Evolutionary conservation across 2,797 vertebrate genomes (phyloP), one percentile per base, ranked within the genome.

Genomic region (Scarus forsteni): DNA sequence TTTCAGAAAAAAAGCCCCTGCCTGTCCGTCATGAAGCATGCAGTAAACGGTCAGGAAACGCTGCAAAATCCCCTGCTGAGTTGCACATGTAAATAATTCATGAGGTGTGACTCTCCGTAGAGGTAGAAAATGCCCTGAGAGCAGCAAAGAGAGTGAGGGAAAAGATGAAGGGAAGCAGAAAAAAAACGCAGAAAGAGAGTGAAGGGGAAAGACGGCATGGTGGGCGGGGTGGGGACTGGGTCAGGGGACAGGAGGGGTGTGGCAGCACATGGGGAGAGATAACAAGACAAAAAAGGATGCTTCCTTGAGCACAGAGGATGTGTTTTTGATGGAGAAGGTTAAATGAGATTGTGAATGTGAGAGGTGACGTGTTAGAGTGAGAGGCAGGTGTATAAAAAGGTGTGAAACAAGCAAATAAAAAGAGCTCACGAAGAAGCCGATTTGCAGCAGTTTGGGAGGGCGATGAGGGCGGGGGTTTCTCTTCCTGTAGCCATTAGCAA

Each of bases 61-160:
- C 66, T 70, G 68, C 59, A 75, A 63, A 80, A 70, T 54, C 45
- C 75, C 72, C 78, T 27, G 14, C 61, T 63, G 80, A 79, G 73
- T 59, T 27, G 67, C 66, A 78, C 19, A 19, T 51, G 83, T 86
- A 67, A 91, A 92, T 92, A 91, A 93, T 94, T 89, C 84, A 92
- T 90, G 79, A 89, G 77, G 66, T 63, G 80, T 60, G 81, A 89
- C 80, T 88, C 84, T 74, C 49, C 67, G 75, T 87, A 74, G 75
- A 88, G 84, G 77, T 53, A 52, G 79, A 89, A 84, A 83, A 85
- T 62, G 70, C 85, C 84, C 73, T 14, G 13, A 75, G 83, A 83
- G 83, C 60, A 73, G 70, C 27, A 56, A 48, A 65, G 44, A 46
- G 57, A 70, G 56, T 19, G 67, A 52, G 70, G 48, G 48, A 27